Conservation (phyloP, 2,888 invertebrate species). For the Drosophila macrospina region DNA sequence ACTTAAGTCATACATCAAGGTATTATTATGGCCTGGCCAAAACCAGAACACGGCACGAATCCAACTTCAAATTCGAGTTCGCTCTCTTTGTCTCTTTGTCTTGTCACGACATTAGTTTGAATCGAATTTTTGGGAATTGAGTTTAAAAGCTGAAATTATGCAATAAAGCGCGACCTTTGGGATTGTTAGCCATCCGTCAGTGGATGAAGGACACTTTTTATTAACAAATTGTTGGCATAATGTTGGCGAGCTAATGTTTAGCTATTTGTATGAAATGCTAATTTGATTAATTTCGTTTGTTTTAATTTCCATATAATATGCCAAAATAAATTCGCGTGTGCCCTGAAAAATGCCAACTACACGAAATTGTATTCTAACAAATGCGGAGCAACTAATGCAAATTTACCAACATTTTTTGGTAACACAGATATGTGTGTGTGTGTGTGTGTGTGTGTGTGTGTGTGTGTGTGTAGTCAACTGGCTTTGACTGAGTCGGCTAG, state of each 20-base stretch:
- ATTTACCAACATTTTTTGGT: conserved; percentile 35
- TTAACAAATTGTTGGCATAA: conserved; percentile 76
- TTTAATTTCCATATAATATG: conserved; percentile 58
- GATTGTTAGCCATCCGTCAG: neutral
- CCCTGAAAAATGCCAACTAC: conserved; percentile 50
- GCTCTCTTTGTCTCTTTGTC: conserved; percentile 1
- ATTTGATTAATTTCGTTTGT: conserved; percentile 77
- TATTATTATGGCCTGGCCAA: conserved; percentile 21
- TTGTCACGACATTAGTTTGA: conserved; percentile 18
- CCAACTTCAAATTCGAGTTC: neutral
- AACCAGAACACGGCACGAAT: neutral
- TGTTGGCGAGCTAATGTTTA: conserved; percentile 72
- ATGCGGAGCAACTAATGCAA: conserved; percentile 42
- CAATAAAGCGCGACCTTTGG: conserved; percentile 2
- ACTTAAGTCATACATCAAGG: conserved; percentile 32
- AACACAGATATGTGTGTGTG: conserved; percentile 6
- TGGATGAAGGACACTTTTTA: conserved; percentile 6
- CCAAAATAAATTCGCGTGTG: conserved; percentile 56
- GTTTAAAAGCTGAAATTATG: conserved; percentile 16
- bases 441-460: conserved; percentile 1
- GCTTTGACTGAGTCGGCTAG: conserved; percentile 41
- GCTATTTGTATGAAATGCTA: conserved; percentile 79
- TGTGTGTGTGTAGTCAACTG: conserved; percentile 21
- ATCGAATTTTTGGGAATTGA: conserved; percentile 22
- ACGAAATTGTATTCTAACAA: conserved; percentile 39